Conservation (phyloP, 2,113 vertebrate species). For the Oryzias woworae region DNA sequence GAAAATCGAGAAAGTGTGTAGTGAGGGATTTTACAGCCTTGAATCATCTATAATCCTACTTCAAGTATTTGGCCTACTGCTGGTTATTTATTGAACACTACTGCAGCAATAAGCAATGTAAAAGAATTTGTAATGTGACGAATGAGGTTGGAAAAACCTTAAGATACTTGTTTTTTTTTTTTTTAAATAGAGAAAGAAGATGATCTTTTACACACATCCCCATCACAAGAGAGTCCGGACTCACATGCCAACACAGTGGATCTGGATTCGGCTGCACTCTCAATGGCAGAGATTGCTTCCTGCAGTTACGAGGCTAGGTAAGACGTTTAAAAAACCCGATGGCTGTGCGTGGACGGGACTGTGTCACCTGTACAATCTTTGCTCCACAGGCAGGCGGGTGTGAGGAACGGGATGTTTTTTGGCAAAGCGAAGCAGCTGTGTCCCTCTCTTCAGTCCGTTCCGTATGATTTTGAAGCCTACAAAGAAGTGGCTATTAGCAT, state of each 20-base stretch:
- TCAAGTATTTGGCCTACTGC: too few relatives aligned
- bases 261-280: slow-evolving; percentile 76
- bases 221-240: slow-evolving; percentile 76
- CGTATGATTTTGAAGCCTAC: slow-evolving; percentile 93
- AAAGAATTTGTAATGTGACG: too few relatives aligned
- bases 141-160: too few relatives aligned
- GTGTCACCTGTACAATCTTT: background rate
- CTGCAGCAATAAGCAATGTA: too few relatives aligned
- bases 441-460: slow-evolving; percentile 88
- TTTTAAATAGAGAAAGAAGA: slow-evolving; percentile 55
- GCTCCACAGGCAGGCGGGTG: slow-evolving; percentile 83
- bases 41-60: too few relatives aligned
- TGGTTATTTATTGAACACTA: too few relatives aligned
- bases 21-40: too few relatives aligned
- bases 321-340: slow-evolving; percentile 24
- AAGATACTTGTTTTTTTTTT: background rate
- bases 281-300: slow-evolving; percentile 97
- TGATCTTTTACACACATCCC: slow-evolving; percentile 73
- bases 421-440: slow-evolving; percentile 93
- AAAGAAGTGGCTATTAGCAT: slow-evolving; percentile 90
- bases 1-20: too few relatives aligned
- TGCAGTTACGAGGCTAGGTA: slow-evolving; percentile 99
- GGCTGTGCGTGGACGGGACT: background rate
- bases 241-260: slow-evolving; percentile 76
- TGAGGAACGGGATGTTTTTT: slow-evolving; percentile 98